A percentile compares a stretch with the other conserved stretches of the same genome.
Conservation (phyloP, 1,140 invertebrate genomes). For the Drosophila novamexicana region DNA sequence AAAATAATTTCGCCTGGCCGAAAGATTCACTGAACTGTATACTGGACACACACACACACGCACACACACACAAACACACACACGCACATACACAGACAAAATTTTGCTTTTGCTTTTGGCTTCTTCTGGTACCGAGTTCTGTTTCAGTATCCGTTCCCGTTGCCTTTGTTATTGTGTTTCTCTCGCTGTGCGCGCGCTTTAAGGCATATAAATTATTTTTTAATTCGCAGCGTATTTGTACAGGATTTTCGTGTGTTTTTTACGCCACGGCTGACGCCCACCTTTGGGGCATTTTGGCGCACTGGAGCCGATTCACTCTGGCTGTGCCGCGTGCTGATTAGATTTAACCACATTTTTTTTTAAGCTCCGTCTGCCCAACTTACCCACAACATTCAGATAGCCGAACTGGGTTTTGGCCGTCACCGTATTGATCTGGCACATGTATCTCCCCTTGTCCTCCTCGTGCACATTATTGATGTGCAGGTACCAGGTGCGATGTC, state of each 20-base stretch:
- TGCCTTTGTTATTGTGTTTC: conserved; percentile 30
- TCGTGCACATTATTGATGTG: conserved; percentile 96
- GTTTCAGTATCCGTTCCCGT: conserved; percentile 14
- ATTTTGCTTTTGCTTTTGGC: conserved; percentile 33
- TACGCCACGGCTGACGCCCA: background rate
- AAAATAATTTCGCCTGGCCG: conserved; percentile 68
- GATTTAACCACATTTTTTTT: conserved; percentile 16
- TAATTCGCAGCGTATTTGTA: conserved; percentile 70
- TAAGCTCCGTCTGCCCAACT: conserved; percentile 84
- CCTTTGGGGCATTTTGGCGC: conserved; percentile 2
- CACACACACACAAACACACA: background rate
- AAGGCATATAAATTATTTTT: conserved; percentile 79
- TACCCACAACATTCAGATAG: conserved; percentile 96
- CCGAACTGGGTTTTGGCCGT: conserved; percentile 96
- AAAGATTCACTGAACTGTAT: conserved; percentile 77
- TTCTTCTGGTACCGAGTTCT: conserved; percentile 10
- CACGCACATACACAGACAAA: conserved; percentile 10
- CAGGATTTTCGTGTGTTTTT: conserved; percentile 52
- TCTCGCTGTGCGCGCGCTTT: conserved; percentile 37
- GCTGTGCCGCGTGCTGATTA: conserved; percentile 45
- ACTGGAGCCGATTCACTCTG: background rate
- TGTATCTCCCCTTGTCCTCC: conserved; percentile 95
- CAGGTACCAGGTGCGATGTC: conserved; percentile 94
- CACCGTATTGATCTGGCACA: conserved; percentile 98
- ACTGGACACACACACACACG: conserved; percentile 25